phyloP scores from a whole-genome alignment of 2,888 invertebrate species.

The Cephus nigrinus region DNA sequence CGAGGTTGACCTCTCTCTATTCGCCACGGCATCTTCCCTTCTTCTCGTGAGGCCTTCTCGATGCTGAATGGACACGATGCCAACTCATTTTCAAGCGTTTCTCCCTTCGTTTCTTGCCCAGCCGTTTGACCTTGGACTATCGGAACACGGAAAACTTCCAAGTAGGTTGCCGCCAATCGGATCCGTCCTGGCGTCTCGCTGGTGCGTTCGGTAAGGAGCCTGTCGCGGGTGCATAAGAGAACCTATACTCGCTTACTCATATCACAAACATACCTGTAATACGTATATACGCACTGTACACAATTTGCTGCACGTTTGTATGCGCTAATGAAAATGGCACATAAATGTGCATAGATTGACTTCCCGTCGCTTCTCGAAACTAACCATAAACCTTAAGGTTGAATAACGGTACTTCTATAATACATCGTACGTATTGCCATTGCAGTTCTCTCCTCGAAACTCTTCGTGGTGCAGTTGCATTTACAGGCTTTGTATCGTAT shows the following conservation, averaged over 20 bases:
- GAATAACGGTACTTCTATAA: constrained; percentile 51
- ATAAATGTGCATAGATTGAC: neutral
- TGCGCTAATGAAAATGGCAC: neutral
- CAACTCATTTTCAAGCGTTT: neutral
- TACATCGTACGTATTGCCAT: constrained; percentile 22
- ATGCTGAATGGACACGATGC: neutral
- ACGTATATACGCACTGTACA: neutral
- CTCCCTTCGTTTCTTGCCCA: neutral
- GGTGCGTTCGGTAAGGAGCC: neutral
- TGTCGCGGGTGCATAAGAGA: neutral
- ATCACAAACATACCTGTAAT: neutral
- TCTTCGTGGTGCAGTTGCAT: constrained; percentile 5
- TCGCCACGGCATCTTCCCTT: constrained; percentile 44
- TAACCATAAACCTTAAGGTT: constrained; percentile 56
- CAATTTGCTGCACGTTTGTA: neutral
- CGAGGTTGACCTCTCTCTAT: constrained; percentile 49
- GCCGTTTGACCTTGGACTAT: neutral
- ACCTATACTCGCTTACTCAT: neutral
- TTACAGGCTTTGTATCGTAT: constrained; percentile 10
- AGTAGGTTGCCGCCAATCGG: neutral
- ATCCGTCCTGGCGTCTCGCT: neutral
- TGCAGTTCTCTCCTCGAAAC: constrained; percentile 13
- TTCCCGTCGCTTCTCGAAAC: constrained; percentile 22
- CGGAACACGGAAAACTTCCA: neutral
- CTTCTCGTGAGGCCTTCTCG: constrained; percentile 7